A percentile compares a stretch with the other conserved stretches of the same genome.
These are phyloP conservation scores for Pseudorectes ferrugineus DNA, from an alignment of 2,113 vertebrate species.

Conservation along the genomic window DNA sequence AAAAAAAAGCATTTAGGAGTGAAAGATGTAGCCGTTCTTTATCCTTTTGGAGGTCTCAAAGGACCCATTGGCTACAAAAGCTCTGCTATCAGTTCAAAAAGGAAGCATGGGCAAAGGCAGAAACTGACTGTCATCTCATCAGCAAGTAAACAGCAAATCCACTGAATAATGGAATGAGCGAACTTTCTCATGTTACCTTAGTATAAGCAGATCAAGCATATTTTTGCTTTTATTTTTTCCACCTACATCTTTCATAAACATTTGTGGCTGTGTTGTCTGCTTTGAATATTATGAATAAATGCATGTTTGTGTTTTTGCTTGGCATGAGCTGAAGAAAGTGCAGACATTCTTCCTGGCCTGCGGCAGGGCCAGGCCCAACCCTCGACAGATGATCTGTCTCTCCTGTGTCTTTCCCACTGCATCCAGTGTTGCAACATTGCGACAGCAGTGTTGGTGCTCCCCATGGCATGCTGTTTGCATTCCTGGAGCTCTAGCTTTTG, in stretches of 20 bases:
- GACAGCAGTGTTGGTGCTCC: background rate
- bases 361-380: no score
- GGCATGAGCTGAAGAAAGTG: background rate
- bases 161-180: background rate
- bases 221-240: slow-evolving; percentile 23
- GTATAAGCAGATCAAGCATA: slow-evolving; percentile 17
- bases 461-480: background rate
- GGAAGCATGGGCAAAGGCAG: background rate
- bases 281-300: slow-evolving; percentile 37
- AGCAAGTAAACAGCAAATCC: background rate
- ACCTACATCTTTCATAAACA: slow-evolving; percentile 4
- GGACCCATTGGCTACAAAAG: background rate
- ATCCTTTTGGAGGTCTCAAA: background rate
- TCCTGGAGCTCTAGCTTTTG: background rate
- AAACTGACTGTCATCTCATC: background rate
- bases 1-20: background rate
- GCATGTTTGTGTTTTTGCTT: background rate
- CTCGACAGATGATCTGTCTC: rapidly evolving
- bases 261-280: background rate
- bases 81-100: background rate
- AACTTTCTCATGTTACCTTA: background rate
- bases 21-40: background rate
- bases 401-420: background rate
- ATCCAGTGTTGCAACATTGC: background rate
- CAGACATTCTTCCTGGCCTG: background rate